These are phyloP conservation scores for Tangara arthus DNA, from an alignment of 2,797 vertebrate species.

Conservation along the genomic window DNA sequence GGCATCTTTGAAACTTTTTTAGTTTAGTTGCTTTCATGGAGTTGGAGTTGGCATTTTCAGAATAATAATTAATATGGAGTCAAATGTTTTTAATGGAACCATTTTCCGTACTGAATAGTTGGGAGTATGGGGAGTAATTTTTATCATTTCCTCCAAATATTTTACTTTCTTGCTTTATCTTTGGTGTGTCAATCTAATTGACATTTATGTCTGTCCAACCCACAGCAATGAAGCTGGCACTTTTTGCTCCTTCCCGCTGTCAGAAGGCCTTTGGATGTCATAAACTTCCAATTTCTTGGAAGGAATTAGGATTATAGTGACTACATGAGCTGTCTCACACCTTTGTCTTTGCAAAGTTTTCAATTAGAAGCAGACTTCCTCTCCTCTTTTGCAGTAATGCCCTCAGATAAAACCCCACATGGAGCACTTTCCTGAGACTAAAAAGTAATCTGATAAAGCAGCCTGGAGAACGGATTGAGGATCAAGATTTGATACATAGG, in stretches of 20 bases:
- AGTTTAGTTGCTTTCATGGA: not conserved
- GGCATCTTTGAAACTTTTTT: not conserved
- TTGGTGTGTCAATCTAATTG: not conserved
- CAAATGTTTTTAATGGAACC: not conserved
- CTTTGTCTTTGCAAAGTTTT: not conserved
- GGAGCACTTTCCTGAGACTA: not conserved
- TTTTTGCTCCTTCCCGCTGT: not conserved
- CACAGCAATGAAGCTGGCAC: not conserved
- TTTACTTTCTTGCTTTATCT: not conserved
- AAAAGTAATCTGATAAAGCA: not conserved
- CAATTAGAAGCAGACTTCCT: not conserved
- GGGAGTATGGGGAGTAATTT: not conserved
- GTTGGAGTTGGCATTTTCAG: not conserved
- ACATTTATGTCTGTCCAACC: not conserved
- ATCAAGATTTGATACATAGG: not conserved
- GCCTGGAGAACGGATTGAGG: not conserved
- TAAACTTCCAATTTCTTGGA: not conserved
- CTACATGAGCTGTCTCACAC: not conserved
- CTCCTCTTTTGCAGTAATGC: not conserved
- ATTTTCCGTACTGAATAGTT: not conserved
- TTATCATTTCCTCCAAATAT: not conserved
- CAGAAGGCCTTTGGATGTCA: not conserved
- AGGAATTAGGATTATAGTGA: not conserved
- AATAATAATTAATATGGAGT: not conserved
- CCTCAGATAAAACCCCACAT: not conserved